Evolutionary conservation across 2,113 vertebrate species (phyloP).

Genomic region (Tupaia tana): DNA sequence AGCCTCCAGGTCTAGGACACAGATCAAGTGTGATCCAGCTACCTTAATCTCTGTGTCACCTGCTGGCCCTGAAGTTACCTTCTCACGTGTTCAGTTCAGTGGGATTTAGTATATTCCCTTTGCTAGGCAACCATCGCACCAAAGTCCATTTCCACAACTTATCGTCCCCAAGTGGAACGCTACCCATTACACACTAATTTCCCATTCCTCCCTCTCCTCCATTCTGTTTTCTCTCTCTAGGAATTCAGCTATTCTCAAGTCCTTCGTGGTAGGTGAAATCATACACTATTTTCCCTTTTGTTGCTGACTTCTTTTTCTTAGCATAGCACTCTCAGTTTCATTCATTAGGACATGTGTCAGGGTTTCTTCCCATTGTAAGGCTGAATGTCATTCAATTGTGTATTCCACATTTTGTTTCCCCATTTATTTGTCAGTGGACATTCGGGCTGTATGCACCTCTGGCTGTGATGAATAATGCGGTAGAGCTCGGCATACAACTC

Average conservation of each 20-base stretch:
- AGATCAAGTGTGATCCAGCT: too few species aligned
- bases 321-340: neutral
- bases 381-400: neutral
- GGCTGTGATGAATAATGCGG: neutral
- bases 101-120: neutral
- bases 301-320: neutral
- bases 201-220: neutral
- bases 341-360: neutral
- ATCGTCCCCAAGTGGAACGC: neutral
- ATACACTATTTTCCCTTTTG: neutral
- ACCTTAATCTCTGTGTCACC: too few species aligned
- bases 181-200: neutral
- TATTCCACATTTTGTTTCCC: neutral
- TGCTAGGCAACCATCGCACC: rapidly evolving
- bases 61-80: too few species aligned
- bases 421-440: neutral
- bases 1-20: too few species aligned
- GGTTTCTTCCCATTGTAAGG: neutral
- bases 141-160: neutral
- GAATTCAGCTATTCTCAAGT: neutral
- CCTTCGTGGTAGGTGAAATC: neutral
- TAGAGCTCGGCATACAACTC: neutral
- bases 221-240: neutral
- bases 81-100: neutral
- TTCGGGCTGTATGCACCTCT: neutral